These are phyloP conservation scores for Epinotia ramella DNA, from an alignment of 2,888 invertebrate genomes.

Conservation along the genomic window DNA sequence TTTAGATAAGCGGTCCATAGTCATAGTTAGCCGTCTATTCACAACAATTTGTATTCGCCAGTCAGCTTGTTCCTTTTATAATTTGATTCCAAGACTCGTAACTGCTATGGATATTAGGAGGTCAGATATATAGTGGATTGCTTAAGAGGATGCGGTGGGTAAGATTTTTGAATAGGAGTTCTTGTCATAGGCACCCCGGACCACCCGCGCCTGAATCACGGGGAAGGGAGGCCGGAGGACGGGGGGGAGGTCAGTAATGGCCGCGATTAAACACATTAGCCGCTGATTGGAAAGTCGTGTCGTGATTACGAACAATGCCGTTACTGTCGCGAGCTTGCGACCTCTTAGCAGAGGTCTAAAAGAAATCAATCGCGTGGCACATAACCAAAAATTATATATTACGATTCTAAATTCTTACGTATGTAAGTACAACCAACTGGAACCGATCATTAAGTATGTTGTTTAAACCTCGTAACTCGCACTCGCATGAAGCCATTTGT, in stretches of 20 bases:
- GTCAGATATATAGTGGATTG: background rate
- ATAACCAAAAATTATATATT: no score
- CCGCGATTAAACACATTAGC: conserved; percentile 48
- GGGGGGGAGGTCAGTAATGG: conserved; percentile 34
- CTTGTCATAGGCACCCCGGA: conserved; percentile 33
- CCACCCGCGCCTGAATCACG: conserved; percentile 32
- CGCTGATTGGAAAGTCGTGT: conserved; percentile 50
- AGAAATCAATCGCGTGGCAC: background rate
- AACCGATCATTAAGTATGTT: background rate
- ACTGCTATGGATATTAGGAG: background rate
- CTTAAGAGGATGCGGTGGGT: background rate
- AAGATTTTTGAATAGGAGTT: background rate
- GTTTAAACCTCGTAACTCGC: background rate
- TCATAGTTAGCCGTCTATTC: background rate
- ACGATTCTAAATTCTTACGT: no score
- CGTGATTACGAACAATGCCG: conserved; percentile 45
- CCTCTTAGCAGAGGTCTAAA: background rate
- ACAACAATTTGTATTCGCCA: background rate
- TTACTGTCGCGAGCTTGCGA: conserved; percentile 31
- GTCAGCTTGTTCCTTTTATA: background rate
- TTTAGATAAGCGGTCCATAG: conserved; percentile 30
- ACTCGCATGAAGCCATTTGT: background rate
- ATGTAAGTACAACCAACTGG: background rate
- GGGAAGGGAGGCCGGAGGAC: background rate
- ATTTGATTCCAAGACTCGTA: background rate